These are phyloP conservation scores for Agrochola circellaris DNA, from an alignment of 2,888 invertebrate genomes.

Conservation along the genomic window DNA sequence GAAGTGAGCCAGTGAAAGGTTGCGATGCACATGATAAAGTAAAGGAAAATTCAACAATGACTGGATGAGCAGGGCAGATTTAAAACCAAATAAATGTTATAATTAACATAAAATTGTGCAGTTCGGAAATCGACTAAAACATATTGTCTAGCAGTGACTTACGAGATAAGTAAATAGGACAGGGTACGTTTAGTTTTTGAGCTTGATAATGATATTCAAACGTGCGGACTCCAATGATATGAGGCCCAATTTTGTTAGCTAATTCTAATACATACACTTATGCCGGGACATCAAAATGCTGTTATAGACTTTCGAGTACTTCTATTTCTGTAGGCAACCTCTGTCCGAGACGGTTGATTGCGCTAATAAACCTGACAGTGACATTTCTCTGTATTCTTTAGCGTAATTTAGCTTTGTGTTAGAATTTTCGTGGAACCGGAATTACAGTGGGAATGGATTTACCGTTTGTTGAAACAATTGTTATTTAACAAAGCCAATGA, in stretches of 20 bases:
- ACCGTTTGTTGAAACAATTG: slow-evolving; percentile 45
- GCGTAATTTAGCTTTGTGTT: slow-evolving; percentile 40
- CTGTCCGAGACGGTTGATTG: slow-evolving; percentile 23
- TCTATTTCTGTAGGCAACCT: background rate
- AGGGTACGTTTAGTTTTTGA: background rate
- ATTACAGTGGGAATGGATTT: slow-evolving; percentile 43
- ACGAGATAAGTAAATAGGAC: background rate
- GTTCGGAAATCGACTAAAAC: background rate
- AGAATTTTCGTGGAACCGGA: slow-evolving; percentile 37
- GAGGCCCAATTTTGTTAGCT: background rate
- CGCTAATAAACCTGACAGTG: slow-evolving; percentile 32
- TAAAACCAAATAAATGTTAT: background rate
- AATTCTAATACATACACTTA: background rate
- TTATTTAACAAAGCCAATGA: slow-evolving; percentile 33
- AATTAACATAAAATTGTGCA: background rate
- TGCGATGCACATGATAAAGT: background rate
- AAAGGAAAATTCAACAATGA: background rate
- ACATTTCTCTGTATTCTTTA: slow-evolving; percentile 28
- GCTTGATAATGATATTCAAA: background rate
- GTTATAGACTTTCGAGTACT: background rate
- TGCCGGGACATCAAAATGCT: background rate
- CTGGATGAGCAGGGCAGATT: background rate
- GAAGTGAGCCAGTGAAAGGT: background rate
- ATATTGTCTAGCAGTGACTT: background rate
- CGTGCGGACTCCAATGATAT: background rate